Evolutionary conservation across 2,888 invertebrate species (phyloP), one percentile per base, ranked within the genome.

Genomic region (Napeogenes inachia): DNA sequence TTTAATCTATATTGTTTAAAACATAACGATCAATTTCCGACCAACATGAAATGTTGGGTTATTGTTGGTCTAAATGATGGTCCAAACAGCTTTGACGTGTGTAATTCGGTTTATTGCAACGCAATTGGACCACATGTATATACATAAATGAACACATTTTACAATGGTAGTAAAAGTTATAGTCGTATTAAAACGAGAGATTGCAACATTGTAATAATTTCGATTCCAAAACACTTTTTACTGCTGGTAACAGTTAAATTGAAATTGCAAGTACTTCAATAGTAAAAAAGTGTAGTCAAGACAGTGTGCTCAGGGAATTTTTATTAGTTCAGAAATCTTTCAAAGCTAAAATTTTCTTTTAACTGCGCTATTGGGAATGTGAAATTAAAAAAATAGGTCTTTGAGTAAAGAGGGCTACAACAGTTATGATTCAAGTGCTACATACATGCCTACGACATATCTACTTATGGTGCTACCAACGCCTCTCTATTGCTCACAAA

Each of bases 161-260:
- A 50, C 50, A 50, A 30, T 50, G 30, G 50, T 30, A 30, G 30
- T 50, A 50, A 50, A 50, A 50, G 50, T 50, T 50, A 50, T 8
- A 50, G 30, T 50, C 30, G 50, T 30, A 30, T 50, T 50, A 50
- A 50, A 50, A 30, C 50, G 21, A 50, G 30, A 30, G 8, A 50
- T 50, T 50, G 50, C 50, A 42, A 42, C 42, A 42, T 50, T 50
- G 50, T 50, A 30, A 50, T 50, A 50, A 30, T 50, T 50, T 30
- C 4, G 50, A 30, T 50, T 50, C 30, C 30, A 30, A 50, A 50
- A 50, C 50, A 42, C 12, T 42, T 42, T 42, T 42, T 42, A 42
- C 42, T 42, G 42, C 42, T 6, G 10, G 12, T 30, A 50, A 50
- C 50, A 50, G 6, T 50, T 50, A 50, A 10, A 30, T 50, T 50